Conservation (phyloP, 2,797 vertebrate genomes). For the Serranus cabrilla region DNA sequence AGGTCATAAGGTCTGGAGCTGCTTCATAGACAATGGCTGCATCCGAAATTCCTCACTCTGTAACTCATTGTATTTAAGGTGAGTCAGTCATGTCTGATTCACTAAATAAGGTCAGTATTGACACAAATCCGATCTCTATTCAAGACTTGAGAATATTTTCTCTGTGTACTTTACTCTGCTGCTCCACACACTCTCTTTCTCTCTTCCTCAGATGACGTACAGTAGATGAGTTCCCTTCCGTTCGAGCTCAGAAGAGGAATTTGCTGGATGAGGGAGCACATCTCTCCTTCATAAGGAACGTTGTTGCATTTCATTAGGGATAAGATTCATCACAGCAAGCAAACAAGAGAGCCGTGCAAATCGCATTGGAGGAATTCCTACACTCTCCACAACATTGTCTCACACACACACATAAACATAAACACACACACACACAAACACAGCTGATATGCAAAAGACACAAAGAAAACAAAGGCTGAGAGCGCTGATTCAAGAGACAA, state of each 20-base stretch:
- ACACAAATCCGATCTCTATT: neutral
- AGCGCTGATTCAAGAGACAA: constrained; percentile 74
- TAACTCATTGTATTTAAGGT: no score
- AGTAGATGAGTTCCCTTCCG: constrained; percentile 53
- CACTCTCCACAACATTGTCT: constrained; percentile 45
- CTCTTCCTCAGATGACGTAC: constrained; percentile 50
- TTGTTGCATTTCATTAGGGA: constrained; percentile 86
- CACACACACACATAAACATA: constrained; percentile 19
- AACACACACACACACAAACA: constrained; percentile 31
- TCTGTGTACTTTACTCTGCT: constrained; percentile 10
- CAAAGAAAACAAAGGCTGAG: constrained; percentile 74
- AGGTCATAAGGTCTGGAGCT: no score
- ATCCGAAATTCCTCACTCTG: no score
- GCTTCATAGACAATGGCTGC: no score
- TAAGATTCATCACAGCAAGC: constrained; percentile 82
- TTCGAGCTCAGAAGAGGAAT: constrained; percentile 71
- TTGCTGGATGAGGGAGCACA: constrained; percentile 81
- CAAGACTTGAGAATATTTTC: neutral
- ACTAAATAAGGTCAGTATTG: constrained; percentile 8
- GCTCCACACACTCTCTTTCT: constrained; percentile 14
- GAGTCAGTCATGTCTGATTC: neutral
- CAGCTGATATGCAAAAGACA: constrained; percentile 54
- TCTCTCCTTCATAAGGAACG: constrained; percentile 78
- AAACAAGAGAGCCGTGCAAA: constrained; percentile 81
- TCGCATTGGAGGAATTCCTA: constrained; percentile 72